phyloP scores from a whole-genome alignment of 2,797 vertebrate species.

The Myripristis jacobus region DNA sequence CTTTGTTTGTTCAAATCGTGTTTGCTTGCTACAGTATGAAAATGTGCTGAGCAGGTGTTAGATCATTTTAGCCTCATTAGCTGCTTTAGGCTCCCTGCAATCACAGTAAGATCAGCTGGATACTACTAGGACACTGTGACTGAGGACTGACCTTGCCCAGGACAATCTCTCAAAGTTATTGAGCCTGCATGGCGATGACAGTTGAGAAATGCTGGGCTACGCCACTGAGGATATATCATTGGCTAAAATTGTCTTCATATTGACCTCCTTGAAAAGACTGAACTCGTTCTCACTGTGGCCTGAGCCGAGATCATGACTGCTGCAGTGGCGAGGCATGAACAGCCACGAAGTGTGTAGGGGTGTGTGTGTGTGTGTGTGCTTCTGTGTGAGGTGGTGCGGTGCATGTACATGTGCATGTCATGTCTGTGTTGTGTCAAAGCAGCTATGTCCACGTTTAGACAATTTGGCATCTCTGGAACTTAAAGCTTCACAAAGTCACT shows the following conservation, averaged over 20 bases:
- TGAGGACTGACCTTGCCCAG: conserved; percentile 82
- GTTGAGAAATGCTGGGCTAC: conserved; percentile 77
- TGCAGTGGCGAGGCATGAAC: conserved; percentile 22
- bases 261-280: conserved; percentile 80
- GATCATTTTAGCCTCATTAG: conserved; percentile 57
- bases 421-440: not conserved
- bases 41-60: conserved; percentile 25
- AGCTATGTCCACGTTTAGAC: not conserved
- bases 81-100: conserved; percentile 51
- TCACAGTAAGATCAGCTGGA: conserved; percentile 54
- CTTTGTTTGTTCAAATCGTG: conserved; percentile 37
- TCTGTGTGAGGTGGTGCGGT: not conserved
- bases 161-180: conserved; percentile 84
- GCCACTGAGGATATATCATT: conserved; percentile 74
- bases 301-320: conserved; percentile 38
- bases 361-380: conserved; percentile 12
- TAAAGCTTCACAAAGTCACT: not conserved
- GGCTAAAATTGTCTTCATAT: conserved; percentile 78
- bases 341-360: conserved; percentile 17
- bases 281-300: conserved; percentile 64
- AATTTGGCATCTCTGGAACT: not conserved
- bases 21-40: conserved; percentile 29
- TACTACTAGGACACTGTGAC: conserved; percentile 72
- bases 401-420: not conserved
- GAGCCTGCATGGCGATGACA: conserved; percentile 83